phyloP scores from a whole-genome alignment of 1,140 invertebrate genomes.

The Drosophila nebulosa region DNA sequence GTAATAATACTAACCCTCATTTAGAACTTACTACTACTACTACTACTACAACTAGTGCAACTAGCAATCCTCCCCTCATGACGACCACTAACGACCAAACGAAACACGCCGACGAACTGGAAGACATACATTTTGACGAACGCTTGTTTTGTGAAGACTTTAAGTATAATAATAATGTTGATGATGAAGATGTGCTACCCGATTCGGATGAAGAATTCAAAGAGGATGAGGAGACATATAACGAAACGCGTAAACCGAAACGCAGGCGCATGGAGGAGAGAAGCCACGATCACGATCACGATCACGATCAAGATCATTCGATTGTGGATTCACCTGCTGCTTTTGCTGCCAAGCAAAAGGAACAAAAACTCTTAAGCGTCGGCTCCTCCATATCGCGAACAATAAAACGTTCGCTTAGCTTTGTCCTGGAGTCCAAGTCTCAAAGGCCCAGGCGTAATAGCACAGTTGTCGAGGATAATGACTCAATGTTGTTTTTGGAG shows the following conservation, averaged over 20 bases:
- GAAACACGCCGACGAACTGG: constrained; percentile 33
- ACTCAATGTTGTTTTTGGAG: no score
- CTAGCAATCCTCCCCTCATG: constrained; percentile 34
- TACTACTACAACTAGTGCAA: constrained; percentile 13
- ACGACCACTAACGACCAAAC: constrained; percentile 51
- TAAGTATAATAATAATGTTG: constrained; percentile 16
- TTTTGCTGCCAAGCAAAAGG: not conserved
- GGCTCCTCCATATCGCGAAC: not conserved
- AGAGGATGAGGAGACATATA: constrained; percentile 10
- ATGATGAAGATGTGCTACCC: constrained; percentile 45
- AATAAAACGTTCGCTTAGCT: not conserved
- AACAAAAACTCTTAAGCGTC: not conserved
- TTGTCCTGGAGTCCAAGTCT: not conserved
- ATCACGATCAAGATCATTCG: not conserved
- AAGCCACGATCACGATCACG: not conserved
- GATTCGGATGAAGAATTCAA: constrained; percentile 44
- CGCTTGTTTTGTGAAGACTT: constrained; percentile 64
- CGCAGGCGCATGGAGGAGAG: not conserved
- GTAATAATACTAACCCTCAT: not conserved
- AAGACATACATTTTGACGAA: constrained; percentile 72
- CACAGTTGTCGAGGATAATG: not conserved
- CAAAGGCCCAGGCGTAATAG: not conserved
- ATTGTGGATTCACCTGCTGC: not conserved
- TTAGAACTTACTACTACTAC: not conserved
- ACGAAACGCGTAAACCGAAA: not conserved